phyloP scores from a whole-genome alignment of 2,113 vertebrate genomes.

The Ibidorhyncha struthersii region DNA sequence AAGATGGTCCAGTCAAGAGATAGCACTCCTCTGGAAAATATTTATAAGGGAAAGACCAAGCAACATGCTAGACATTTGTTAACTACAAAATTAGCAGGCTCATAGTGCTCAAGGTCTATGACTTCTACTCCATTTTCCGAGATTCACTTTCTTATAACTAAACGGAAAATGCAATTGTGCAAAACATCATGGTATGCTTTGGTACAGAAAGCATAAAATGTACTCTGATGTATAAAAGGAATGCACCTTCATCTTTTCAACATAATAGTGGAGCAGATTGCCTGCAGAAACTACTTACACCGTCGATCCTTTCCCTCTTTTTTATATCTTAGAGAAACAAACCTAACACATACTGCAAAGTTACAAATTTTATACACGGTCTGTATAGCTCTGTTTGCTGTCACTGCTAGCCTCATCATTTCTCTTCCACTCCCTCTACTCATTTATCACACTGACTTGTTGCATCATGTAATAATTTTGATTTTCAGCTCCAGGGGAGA shows the following conservation, averaged over 20 bases:
- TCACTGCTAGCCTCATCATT: not conserved
- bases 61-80: not conserved
- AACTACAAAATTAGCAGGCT: not conserved
- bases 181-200: not conserved
- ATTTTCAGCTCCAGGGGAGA: conserved; percentile 5
- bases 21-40: conserved; percentile 25
- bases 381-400: not conserved
- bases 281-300: not conserved
- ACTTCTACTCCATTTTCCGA: not conserved
- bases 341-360: not conserved
- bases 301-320: not conserved
- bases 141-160: not conserved
- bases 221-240: not conserved
- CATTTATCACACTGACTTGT: not conserved
- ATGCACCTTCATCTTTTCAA: not conserved
- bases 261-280: not conserved
- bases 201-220: not conserved
- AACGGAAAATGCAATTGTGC: not conserved
- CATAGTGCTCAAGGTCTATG: not conserved
- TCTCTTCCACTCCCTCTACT: not conserved
- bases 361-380: not conserved
- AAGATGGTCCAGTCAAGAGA: not conserved
- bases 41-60: not conserved
- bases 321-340: not conserved
- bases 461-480: not conserved